Evolutionary conservation across 2,888 invertebrate species (phyloP).

Genomic region (Hypena proboscidalis): DNA sequence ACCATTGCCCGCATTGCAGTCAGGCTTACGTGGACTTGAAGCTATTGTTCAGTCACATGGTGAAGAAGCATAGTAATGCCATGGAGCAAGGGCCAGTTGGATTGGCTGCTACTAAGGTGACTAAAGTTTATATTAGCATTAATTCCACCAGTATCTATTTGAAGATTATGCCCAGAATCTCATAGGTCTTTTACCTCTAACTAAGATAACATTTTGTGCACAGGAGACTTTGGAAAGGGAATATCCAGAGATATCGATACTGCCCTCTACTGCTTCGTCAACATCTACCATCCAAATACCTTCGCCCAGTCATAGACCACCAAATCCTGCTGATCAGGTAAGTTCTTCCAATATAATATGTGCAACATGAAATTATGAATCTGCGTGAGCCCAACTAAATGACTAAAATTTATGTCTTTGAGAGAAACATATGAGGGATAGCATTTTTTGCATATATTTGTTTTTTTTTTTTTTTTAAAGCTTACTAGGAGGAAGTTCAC

Average conservation of each 20-base stretch:
- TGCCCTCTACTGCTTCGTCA: slow-evolving; percentile 81
- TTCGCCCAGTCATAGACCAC: slow-evolving; percentile 74
- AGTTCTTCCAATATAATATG: background rate
- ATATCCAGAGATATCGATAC: slow-evolving; percentile 82
- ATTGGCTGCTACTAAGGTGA: slow-evolving; percentile 81
- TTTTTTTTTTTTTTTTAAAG: too few relatives aligned
- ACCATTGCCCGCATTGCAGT: slow-evolving; percentile 78
- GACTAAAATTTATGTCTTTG: too few relatives aligned
- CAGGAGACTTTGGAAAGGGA: slow-evolving; percentile 83
- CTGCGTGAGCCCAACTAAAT: too few relatives aligned
- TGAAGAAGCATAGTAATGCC: slow-evolving; percentile 76
- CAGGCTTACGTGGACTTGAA: slow-evolving; percentile 80
- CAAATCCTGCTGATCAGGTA: slow-evolving; percentile 80
- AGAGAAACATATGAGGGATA: too few relatives aligned
- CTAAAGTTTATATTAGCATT: slow-evolving; percentile 4
- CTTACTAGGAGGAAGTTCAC: too few relatives aligned
- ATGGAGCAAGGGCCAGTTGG: slow-evolving; percentile 75
- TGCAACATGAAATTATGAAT: too few relatives aligned
- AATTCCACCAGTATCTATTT: background rate
- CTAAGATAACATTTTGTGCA: slow-evolving; percentile 42
- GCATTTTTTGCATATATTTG: too few relatives aligned
- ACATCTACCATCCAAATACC: slow-evolving; percentile 70
- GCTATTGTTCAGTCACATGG: slow-evolving; percentile 77
- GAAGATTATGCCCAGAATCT: too few relatives aligned
- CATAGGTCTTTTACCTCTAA: too few relatives aligned